phyloP scores from a whole-genome alignment of 1,140 invertebrate genomes.

The Aphidius ervi region DNA sequence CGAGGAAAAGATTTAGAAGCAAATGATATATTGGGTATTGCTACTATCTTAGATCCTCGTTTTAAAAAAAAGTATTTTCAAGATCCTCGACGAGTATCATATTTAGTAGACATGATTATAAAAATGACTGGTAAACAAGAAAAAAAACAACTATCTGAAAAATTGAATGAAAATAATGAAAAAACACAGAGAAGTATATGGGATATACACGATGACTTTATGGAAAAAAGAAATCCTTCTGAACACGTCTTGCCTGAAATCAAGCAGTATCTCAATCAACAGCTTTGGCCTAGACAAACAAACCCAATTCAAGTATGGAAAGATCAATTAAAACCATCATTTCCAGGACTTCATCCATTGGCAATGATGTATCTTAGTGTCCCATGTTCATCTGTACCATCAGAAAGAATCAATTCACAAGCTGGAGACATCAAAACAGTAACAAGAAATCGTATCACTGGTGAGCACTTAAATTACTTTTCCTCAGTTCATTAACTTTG shows the following conservation, averaged over 20 bases:
- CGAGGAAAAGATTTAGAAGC: slow-evolving; percentile 20
- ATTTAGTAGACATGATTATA: neutral
- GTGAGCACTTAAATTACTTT: slow-evolving; percentile 20
- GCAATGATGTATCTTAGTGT: slow-evolving; percentile 38
- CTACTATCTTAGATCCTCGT: slow-evolving; percentile 27
- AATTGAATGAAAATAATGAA: neutral
- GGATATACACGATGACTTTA: slow-evolving; percentile 11
- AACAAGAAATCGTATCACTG: slow-evolving; percentile 18
- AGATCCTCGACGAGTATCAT: neutral
- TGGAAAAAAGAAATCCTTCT: slow-evolving; percentile 3
- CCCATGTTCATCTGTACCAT: slow-evolving; percentile 41
- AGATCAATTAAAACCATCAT: slow-evolving; percentile 35
- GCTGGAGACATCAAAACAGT: slow-evolving; percentile 29
- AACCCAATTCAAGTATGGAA: slow-evolving; percentile 42
- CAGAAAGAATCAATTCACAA: slow-evolving; percentile 45
- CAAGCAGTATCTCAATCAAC: slow-evolving; percentile 18
- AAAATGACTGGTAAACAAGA: neutral
- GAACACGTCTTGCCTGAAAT: neutral
- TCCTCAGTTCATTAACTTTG: slow-evolving; percentile 13
- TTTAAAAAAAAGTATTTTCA: slow-evolving; percentile 28
- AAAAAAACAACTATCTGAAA: neutral
- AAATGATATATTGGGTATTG: slow-evolving; percentile 19
- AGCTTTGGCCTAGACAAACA: slow-evolving; percentile 31
- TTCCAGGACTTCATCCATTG: slow-evolving; percentile 33
- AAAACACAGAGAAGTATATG: slow-evolving; percentile 6